Base-by-base conservation (phyloP, 2,888 invertebrate species). In the Sphaerophoria taeniata region DNA sequence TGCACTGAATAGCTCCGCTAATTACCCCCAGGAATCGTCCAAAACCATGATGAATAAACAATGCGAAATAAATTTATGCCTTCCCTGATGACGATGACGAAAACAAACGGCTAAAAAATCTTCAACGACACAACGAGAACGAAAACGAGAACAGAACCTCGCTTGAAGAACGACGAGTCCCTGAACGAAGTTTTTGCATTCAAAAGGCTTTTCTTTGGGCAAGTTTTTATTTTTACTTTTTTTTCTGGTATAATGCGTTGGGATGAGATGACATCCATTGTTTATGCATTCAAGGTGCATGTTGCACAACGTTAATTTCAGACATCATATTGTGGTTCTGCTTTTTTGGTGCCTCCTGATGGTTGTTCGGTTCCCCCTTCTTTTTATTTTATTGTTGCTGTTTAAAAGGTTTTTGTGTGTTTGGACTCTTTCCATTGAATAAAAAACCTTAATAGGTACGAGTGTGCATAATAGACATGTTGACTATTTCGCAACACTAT, bases 241-340 rank as follows among this genome's bases (percentile, higher is more conserved):
- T 49, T 63, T 69, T 72, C 9, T 63, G 43, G 34, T 78, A 73
- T 82, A 70, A 75, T 72, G 67, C 84, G 75, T 79, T 72, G 75
- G 71, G 67, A 2, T 16, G 71, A 63, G 75, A 79, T 84, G 84
- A 75, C 75, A 84, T 75, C 75, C 84, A 84, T 79, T 84, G 79
- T 84, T 84, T 84, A 84, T 84, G 79, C 75, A 84, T 79, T 79
- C 84, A 75, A 84, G 79, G 84, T 84, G 84, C 84, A 84, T 84
- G 84, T 79, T 84, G 84, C 79, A 79, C 79, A 84, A 84, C 71
- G 79, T 75, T 84, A 79, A 84, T 84, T 84, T 84, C 71, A 79
- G 74, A 69, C 79, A 69, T 79, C 51, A 67, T 24, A 2, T 39
- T 12, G 51, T 67, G 51, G 51, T 51, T 67, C 16, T 36, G 65